Percentiles rank a stretch among this genome's conserved stretches.
Evolutionary conservation across 2,888 invertebrate species (phyloP).

Genomic region (Lepidocyrtinus sp.): DNA sequence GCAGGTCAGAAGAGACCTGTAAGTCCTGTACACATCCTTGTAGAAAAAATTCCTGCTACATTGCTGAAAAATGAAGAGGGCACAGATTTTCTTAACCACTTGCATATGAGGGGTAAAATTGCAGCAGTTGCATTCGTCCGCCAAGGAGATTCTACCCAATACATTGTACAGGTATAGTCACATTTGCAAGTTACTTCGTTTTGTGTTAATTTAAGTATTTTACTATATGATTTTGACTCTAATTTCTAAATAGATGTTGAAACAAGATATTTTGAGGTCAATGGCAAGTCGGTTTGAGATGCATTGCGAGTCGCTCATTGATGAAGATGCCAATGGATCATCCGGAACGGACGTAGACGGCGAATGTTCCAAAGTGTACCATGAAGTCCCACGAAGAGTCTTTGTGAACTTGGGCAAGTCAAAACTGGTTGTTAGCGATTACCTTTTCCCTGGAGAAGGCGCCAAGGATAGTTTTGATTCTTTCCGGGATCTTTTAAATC

Average conservation of each 20-base stretch:
- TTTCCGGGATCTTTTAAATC: constrained; percentile 85
- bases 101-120: constrained; percentile 68
- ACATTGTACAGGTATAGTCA: constrained; percentile 50
- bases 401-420: constrained; percentile 81
- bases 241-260: constrained; percentile 76
- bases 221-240: constrained; percentile 20
- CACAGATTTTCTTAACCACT: constrained; percentile 66
- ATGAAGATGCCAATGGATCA: constrained; percentile 78
- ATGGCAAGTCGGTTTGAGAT: constrained; percentile 89
- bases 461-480: constrained; percentile 86
- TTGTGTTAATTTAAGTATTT: background rate
- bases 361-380: constrained; percentile 72
- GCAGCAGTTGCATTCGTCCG: constrained; percentile 65
- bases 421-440: constrained; percentile 85
- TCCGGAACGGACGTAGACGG: constrained; percentile 56
- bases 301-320: constrained; percentile 93
- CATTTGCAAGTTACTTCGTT: background rate
- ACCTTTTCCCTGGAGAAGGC: constrained; percentile 92
- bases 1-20: constrained; percentile 34
- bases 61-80: constrained; percentile 46
- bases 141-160: constrained; percentile 52
- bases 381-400: constrained; percentile 91
- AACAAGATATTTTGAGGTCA: constrained; percentile 88
- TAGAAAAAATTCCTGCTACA: constrained; percentile 63
- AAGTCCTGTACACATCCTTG: constrained; percentile 65